Percentiles rank a stretch among this genome's conserved stretches.
These are phyloP conservation scores for Nudaria mundana DNA, from an alignment of 2,888 invertebrate species.

Conservation along the genomic window DNA sequence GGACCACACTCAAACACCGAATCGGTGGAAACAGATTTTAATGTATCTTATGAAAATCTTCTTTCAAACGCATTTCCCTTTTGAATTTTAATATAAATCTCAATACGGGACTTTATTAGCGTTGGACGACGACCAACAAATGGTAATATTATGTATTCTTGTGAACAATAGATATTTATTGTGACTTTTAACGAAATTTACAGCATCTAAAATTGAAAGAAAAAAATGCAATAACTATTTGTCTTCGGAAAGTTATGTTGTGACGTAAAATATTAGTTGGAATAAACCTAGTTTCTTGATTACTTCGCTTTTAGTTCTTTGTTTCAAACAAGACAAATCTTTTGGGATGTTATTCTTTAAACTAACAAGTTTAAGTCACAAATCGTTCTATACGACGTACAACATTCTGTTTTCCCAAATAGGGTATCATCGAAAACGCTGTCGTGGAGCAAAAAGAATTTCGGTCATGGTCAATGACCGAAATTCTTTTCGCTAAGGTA, in stretches of 20 bases:
- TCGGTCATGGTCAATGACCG: too few relatives aligned
- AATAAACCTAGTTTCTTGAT: too few relatives aligned
- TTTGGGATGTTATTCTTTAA: too few relatives aligned
- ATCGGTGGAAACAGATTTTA: conserved; percentile 78
- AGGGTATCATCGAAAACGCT: too few relatives aligned
- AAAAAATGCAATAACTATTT: background rate
- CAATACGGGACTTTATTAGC: conserved; percentile 74
- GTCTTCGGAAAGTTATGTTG: background rate
- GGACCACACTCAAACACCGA: conserved; percentile 39
- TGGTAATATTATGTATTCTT: conserved; percentile 59
- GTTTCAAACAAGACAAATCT: too few relatives aligned
- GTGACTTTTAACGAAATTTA: conserved; percentile 9
- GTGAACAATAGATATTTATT: conserved; percentile 25
- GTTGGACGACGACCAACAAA: conserved; percentile 66
- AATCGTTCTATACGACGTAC: too few relatives aligned
- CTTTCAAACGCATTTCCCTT: conserved; percentile 66
- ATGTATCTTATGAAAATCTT: conserved; percentile 79
- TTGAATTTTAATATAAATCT: conserved; percentile 79
- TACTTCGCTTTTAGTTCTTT: too few relatives aligned
- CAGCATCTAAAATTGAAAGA: background rate
- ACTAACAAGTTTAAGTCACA: too few relatives aligned
- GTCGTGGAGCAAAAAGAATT: too few relatives aligned
- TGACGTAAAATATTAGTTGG: background rate
- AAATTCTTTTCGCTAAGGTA: too few relatives aligned
- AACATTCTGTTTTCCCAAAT: too few relatives aligned